phyloP scores from a whole-genome alignment of 1,140 invertebrate species.

The Pseudachorutes palmiensis region DNA sequence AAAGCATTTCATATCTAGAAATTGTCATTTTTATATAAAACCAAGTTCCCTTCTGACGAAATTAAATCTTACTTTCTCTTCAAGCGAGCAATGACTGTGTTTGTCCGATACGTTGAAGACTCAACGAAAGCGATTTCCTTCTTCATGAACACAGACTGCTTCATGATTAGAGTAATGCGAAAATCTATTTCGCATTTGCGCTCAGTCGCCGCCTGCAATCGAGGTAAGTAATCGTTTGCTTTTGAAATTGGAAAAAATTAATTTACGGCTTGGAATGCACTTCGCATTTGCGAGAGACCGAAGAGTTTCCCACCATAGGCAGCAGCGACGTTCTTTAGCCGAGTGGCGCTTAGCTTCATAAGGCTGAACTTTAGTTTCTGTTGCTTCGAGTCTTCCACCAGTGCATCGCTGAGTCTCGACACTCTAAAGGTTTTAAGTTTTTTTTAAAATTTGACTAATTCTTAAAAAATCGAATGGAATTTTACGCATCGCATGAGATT shows the following conservation, averaged over 20 bases:
- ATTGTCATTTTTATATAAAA: neutral
- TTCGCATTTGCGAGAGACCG: neutral
- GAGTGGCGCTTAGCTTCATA: neutral
- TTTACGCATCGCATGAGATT: neutral
- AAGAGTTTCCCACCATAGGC: neutral
- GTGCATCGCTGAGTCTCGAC: neutral
- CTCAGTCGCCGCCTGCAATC: neutral
- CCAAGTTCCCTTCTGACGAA: neutral
- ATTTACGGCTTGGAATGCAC: neutral
- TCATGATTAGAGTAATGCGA: neutral
- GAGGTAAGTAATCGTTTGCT: neutral
- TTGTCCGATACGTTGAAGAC: neutral
- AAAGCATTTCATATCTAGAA: neutral
- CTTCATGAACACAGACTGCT: neutral
- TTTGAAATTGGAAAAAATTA: neutral
- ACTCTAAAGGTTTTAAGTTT: neutral
- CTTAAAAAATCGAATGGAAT: neutral
- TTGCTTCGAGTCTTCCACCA: neutral
- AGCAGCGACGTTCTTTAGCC: neutral
- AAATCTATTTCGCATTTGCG: conserved; percentile 6
- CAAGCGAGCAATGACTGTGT: neutral
- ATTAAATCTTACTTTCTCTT: neutral
- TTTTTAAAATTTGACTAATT: neutral
- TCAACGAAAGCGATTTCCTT: neutral
- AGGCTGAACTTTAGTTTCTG: neutral